Conservation (phyloP, 2,797 vertebrate genomes). For the Neomorphus geoffroyi region DNA sequence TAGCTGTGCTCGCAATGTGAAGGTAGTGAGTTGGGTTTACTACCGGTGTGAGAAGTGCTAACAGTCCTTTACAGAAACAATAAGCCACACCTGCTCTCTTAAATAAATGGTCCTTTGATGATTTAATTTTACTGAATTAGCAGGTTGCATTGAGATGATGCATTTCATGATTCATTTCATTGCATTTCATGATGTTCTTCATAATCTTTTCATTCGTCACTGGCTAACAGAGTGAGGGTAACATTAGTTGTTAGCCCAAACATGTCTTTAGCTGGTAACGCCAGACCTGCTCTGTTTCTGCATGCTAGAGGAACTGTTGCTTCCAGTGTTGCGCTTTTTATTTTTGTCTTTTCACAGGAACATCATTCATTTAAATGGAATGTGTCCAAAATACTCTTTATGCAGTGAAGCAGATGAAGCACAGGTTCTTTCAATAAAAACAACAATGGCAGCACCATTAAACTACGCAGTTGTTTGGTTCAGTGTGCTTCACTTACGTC, state of each 20-base stretch:
- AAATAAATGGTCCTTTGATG: slow-evolving; percentile 10
- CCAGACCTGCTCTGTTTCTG: neutral
- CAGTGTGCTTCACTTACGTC: neutral
- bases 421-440: slow-evolving; percentile 7
- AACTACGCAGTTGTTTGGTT: neutral
- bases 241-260: slow-evolving; percentile 40
- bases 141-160: neutral
- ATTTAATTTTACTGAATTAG: slow-evolving; percentile 10
- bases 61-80: neutral
- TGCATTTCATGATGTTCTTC: slow-evolving; percentile 55
- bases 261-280: neutral
- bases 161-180: too few species aligned
- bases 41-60: neutral
- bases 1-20: neutral
- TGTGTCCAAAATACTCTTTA: neutral
- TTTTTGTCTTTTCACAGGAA: neutral
- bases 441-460: neutral
- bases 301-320: neutral
- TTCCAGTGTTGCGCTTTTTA: neutral
- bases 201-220: slow-evolving; percentile 40
- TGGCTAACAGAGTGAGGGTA: slow-evolving; percentile 25
- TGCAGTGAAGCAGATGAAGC: slow-evolving; percentile 9
- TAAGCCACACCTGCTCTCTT: neutral
- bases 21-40: neutral
- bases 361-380: neutral